Percentiles rank a stretch among this genome's conserved stretches.
phyloP scores from a whole-genome alignment of 2,888 invertebrate genomes.

The Nomada lathburiana region DNA sequence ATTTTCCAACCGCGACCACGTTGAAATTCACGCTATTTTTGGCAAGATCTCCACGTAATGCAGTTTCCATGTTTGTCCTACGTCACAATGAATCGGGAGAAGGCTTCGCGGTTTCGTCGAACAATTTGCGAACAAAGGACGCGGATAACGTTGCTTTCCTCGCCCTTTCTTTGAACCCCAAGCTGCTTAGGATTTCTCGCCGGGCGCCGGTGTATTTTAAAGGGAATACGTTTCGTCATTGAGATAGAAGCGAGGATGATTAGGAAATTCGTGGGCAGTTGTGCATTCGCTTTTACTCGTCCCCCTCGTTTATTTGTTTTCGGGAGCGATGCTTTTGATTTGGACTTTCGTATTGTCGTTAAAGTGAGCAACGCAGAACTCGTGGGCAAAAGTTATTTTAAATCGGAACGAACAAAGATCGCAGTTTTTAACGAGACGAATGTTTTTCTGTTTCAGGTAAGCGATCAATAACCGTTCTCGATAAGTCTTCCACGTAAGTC shows the following conservation, averaged over 20 bases:
- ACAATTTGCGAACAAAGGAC: constrained; percentile 27
- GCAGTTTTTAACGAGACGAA: constrained; percentile 3
- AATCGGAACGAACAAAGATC: too few relatives aligned
- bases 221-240: too few relatives aligned
- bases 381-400: too few relatives aligned
- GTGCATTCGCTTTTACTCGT: too few relatives aligned
- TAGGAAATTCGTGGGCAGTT: too few relatives aligned
- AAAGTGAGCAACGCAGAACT: too few relatives aligned
- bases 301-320: too few relatives aligned
- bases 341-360: too few relatives aligned
- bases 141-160: background rate
- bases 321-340: too few relatives aligned
- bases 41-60: constrained; percentile 39
- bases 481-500: constrained; percentile 21
- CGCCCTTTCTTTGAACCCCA: background rate
- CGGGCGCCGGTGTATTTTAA: too few relatives aligned
- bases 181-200: background rate
- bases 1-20: background rate
- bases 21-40: constrained; percentile 44
- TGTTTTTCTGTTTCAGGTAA: constrained; percentile 55
- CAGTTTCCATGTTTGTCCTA: constrained; percentile 36
- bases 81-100: constrained; percentile 21
- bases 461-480: background rate
- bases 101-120: constrained; percentile 11
- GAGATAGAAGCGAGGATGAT: too few relatives aligned